Base-by-base conservation (phyloP, 2,113 vertebrate genomes). In the Colaptes auratus region DNA sequence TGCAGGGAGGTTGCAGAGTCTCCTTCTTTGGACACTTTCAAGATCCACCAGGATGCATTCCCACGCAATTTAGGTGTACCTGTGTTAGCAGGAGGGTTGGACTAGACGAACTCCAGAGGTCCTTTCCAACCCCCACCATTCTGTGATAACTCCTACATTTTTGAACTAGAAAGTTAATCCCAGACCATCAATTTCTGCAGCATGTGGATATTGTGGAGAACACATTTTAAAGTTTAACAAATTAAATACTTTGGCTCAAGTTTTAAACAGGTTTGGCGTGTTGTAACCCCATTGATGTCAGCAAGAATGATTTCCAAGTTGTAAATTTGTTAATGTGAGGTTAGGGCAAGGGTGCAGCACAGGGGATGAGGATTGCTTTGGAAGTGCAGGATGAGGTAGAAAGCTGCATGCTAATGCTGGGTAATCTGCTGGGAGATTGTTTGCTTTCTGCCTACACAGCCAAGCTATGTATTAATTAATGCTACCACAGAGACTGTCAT, bases 361-460 rank as follows among this genome's bases (percentile, higher is more conserved):
- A 50, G 58, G 66, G 76, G 78, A 94, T 95, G 91, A 95, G 88
- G 92, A 82, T 66, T 1, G 1, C 89, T 95, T 91, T 95, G 90
- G 92, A 92, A 91, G 53, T 44, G 20, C 39, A 27, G n/a, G 65
- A 35, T 0, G 2, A 84, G 78, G 81, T 50, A 82, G 90, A 81
- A 94, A 61, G 59, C 73, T 72, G 8, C 46, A 69, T 84, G 76
- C 44, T 90, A 60, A 92, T 76, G 89, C 20, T 63, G 83, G 93
- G 79, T 86, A 93, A 86, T 87, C 93, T 90, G 66, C 77, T 85
- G 55, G 65, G 64, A 92, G 53, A 81, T 91, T 13, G 28, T 94
- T 93, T 95, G 85, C 73, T 94, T 96, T 97, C 86, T 95, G 90
- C 87, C 87, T 93, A 95, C 94, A 89, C 86, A 95, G 80, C 88